Conservation (phyloP, 2,888 invertebrate species). For the Ectobius pallidus region DNA sequence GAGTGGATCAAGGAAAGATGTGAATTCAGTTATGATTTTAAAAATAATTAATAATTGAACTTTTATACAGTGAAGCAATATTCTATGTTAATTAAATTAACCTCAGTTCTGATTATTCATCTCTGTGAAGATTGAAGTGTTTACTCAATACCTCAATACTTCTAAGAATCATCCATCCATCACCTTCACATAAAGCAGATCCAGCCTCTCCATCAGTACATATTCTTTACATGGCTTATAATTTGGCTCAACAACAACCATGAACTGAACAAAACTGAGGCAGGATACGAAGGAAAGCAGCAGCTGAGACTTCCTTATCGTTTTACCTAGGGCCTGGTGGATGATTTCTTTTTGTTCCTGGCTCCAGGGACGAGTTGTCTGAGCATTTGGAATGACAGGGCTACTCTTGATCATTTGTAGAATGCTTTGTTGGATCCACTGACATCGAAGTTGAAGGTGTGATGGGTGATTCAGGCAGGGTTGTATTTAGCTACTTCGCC, state of each 20-base stretch:
- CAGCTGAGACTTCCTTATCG: background rate
- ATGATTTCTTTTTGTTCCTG: too few species aligned
- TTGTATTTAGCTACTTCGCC: too few species aligned
- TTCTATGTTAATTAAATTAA: too few species aligned
- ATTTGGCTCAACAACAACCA: background rate
- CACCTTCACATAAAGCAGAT: too few species aligned
- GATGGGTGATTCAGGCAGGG: background rate
- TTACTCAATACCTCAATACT: background rate
- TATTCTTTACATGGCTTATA: background rate
- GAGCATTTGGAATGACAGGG: slow-evolving; percentile 1
- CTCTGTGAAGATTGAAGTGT: background rate
- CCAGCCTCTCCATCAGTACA: too few species aligned
- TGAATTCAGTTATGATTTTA: background rate
- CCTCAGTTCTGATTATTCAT: background rate
- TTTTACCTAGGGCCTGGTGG: background rate
- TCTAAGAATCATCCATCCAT: too few species aligned
- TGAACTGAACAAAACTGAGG: background rate
- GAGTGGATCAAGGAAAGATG: background rate
- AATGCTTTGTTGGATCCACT: background rate
- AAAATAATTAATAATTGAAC: too few species aligned
- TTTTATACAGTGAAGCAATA: too few species aligned
- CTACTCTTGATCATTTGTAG: background rate
- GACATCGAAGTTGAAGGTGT: background rate
- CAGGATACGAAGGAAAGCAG: background rate
- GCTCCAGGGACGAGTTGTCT: too few species aligned